Percentiles rank a stretch among this genome's conserved stretches.
Evolutionary conservation across 2,888 invertebrate genomes (phyloP).

Genomic region (Pherbina coryleti): DNA sequence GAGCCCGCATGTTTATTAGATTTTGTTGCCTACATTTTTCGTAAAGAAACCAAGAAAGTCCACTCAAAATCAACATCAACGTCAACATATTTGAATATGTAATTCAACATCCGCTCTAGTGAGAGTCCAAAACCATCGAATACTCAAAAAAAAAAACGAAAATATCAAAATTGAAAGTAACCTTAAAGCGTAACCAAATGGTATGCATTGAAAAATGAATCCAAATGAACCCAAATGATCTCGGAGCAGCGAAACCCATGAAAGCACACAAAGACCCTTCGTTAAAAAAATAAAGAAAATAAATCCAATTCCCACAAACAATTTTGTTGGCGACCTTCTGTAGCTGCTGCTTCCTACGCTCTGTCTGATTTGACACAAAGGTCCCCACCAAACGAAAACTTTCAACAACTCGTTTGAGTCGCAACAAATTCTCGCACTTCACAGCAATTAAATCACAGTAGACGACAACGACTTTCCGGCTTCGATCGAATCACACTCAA

Average conservation of each 20-base stretch:
- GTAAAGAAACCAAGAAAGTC: background rate
- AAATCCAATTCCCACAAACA: conserved; percentile 19
- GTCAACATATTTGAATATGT: background rate
- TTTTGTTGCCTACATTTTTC: background rate
- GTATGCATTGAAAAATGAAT: conserved; percentile 21
- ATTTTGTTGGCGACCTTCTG: background rate
- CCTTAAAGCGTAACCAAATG: conserved; percentile 24
- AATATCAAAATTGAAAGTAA: background rate
- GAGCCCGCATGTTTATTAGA: background rate
- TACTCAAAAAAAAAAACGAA: background rate
- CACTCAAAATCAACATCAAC: background rate
- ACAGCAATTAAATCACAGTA: background rate
- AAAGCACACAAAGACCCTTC: background rate
- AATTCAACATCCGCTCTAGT: background rate
- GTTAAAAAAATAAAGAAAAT: background rate
- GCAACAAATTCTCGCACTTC: conserved; percentile 1
- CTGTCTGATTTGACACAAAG: background rate
- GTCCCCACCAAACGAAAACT: background rate
- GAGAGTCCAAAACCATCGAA: background rate
- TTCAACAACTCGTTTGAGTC: background rate
- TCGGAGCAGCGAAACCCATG: conserved; percentile 20
- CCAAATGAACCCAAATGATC: conserved; percentile 26
- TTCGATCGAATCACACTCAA: conserved; percentile 1
- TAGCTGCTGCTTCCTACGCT: background rate
- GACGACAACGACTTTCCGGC: background rate